Conservation (phyloP, 1,140 invertebrate genomes). For the Heliconius congener region DNA sequence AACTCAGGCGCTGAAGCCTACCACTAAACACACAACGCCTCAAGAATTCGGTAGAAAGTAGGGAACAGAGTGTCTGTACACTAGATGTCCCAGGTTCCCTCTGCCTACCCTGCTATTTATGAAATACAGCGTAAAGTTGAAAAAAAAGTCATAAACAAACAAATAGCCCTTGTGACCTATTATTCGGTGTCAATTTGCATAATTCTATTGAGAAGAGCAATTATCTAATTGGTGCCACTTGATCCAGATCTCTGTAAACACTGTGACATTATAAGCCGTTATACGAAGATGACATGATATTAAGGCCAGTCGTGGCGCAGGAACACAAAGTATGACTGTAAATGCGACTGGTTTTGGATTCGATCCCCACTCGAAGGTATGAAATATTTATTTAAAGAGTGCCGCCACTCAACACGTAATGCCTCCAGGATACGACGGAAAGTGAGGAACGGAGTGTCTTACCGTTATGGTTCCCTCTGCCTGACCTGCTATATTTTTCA, state of each 20-base stretch:
- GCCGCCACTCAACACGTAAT: too few species aligned
- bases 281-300: neutral
- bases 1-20: too few species aligned
- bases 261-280: neutral
- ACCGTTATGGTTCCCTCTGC: neutral
- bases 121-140: neutral
- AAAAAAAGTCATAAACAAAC: neutral
- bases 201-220: slow-evolving; percentile 50
- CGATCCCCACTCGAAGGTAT: too few species aligned
- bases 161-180: slow-evolving; percentile 12
- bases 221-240: slow-evolving; percentile 53
- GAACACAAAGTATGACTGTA: too few species aligned
- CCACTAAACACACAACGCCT: too few species aligned
- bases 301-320: too few species aligned
- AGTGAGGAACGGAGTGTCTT: neutral
- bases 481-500: neutral
- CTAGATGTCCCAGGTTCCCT: too few species aligned
- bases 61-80: too few species aligned
- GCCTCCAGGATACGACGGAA: too few species aligned
- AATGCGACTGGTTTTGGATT: too few species aligned
- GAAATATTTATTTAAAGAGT: too few species aligned
- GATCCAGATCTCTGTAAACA: slow-evolving; percentile 36
- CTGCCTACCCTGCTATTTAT: neutral
- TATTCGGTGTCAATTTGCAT: slow-evolving; percentile 37
- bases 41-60: too few species aligned